Base-by-base conservation (phyloP, 1,140 invertebrate species). In the Zaprionus gabonicus region DNA sequence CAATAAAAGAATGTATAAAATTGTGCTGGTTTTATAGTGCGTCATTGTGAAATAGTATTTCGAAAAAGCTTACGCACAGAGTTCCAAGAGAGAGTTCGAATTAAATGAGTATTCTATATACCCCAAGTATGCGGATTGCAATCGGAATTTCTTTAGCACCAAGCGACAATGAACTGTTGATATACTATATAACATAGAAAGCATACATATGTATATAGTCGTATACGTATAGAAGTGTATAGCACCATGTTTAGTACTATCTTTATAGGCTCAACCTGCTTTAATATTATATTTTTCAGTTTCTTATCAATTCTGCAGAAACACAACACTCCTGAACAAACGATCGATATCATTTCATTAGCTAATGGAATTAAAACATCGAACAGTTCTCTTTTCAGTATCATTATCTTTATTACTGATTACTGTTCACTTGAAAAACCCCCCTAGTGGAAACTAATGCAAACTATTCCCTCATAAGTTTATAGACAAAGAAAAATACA, bases 21-120 rank as follows among this genome's bases (percentile, higher is more conserved):
- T 84, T 71, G 51, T 36, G 69, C 81, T 63, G 79, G 25, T 55
- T 81, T 81, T 81, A 71, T 76, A 85, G 31, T 38, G 51, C 23
- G 4, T 23, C 17, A 62, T 81, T 84, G 82, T 74, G 82, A 81
- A 83, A 82, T 82, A 38, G 4, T 44, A 62, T 5, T 80, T 82
- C 64, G 80, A 79, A 83, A 74, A 76, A 66, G 70, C 70, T 72
- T 15, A 53, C n/a, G 12, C 28, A 28, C 27, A 7, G 2, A 17
- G n/a, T 46, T 17, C 44, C 13, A 25, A 51, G 17, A 53, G 1
- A 64, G 44, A 23, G 12, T 49, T 49, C n/a, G 10, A 13, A 23
- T 51, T 23, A 25, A 25, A 25, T 51, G 3, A 20, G 7, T 49
- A 49, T 1, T 49, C 9, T 34, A 31, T 7, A 28, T 28, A 28